Evolutionary conservation across 1,140 invertebrate genomes (phyloP).

Genomic region (Parasteatoda tepidariorum): DNA sequence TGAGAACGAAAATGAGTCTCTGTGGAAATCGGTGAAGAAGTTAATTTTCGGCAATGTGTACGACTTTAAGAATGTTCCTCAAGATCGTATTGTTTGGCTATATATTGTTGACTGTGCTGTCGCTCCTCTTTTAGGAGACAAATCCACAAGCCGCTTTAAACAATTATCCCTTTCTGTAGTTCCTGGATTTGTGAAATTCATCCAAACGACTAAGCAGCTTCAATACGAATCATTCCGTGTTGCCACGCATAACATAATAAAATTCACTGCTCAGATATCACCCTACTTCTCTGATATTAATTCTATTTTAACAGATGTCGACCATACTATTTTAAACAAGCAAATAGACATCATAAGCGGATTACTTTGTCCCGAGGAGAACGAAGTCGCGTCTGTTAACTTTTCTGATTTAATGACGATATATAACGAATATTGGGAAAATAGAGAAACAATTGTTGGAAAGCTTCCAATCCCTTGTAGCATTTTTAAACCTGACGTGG

Average conservation of each 20-base stretch:
- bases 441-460: background rate
- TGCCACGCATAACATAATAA: background rate
- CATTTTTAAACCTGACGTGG: background rate
- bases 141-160: background rate
- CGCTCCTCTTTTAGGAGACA: background rate
- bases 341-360: background rate
- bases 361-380: background rate
- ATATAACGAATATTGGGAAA: background rate
- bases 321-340: background rate
- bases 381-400: background rate
- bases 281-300: background rate
- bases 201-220: background rate
- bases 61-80: background rate
- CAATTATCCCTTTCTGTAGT: background rate
- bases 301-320: background rate
- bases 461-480: background rate
- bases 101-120: background rate
- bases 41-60: background rate
- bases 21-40: background rate
- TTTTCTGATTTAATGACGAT: background rate
- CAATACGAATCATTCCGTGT: background rate
- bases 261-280: background rate
- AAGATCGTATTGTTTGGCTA: background rate
- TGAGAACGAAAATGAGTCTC: background rate
- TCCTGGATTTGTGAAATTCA: background rate